Evolutionary conservation across 2,888 invertebrate species (phyloP), one percentile per base, ranked within the genome.

Genomic region (Cataglyphis livida): DNA sequence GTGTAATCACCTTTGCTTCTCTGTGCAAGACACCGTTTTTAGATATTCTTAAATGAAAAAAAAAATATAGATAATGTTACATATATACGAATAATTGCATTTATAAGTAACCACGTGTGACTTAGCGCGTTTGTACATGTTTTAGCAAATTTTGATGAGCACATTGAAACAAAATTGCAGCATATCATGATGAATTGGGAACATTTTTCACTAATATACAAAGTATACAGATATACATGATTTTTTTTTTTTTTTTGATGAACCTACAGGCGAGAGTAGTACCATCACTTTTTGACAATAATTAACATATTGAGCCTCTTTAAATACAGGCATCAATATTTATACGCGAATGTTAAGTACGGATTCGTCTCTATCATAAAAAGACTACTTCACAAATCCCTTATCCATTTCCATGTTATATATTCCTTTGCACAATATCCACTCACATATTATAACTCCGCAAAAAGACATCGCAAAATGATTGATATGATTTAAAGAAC

Each of bases 41-140:
- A 92, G 91, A 91, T 90, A 92, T 89, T 89, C 89, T 90, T 91
- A 87, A 91, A 88, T 51, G 87, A 90, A 87, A 82, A 84, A 81
- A 28, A 28, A 28, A 87, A 86, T 92, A 92, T 91, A 92, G 90
- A 92, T 91, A 92, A 92, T 88, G 92, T 92, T 92, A 92, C 89
- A 90, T 89, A 90, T 89, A 92, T 91, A 91, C 84, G 83, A 90
- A 89, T 90, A 92, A 92, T 91, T 92, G 89, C 88, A 89, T 91
- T 90, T 91, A 91, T 91, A 92, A 92, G 89, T 90, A 91, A 91
- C 87, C 91, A 91, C 85, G 90, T 91, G 91, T 91, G 91, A 92
- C 89, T 92, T 90, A 91, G 90, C 87, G 92, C 91, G 91, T 93
- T 92, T 93, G 92, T 92, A 92, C 91, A 90, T 91, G 91, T 91